Base-by-base conservation (phyloP, 53 echinoderm and acorn worm genomes). In the Holothuria leucospilota region DNA sequence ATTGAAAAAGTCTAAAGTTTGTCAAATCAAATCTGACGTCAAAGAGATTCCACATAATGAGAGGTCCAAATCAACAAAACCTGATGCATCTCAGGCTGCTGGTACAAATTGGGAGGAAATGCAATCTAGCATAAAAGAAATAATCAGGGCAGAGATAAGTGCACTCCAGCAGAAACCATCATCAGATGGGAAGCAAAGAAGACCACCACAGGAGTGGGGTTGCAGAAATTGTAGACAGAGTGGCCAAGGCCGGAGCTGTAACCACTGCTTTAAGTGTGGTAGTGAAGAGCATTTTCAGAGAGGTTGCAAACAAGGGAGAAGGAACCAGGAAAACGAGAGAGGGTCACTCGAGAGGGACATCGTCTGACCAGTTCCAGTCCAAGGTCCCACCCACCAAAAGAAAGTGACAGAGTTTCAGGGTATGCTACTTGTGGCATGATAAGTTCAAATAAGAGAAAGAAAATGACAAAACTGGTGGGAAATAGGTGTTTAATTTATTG, bases 241-340 rank as follows among this genome's bases (percentile, higher is more conserved):
- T 15, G 68, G 68, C n/a, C 34, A 28, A 51, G 87, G 81, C 38
- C 21, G 21, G 16, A 38, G 25, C 24, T 87, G 87, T 30, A 63
- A 20, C 58, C 87, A 87, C 63, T 87, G 80, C 51, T 87, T 87
- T 30, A 79, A 87, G 41, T 87, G 87, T 51, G 80, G 87, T n/a
- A 78, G 78, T 80, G 59, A 62, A 13, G 84, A 84, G 8, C 89
- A 89, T 63, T 89, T 74, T 59, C 77, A 75, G 40, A 73, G 89
- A 60, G 89, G 89, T 23, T 89, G 85, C 68, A 74, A 38, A 68
- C 85, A 71, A 85, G n/a, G n/a, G n/a, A n/a, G n/a, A n/a, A n/a
- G n/a, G n/a, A n/a, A n/a, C n/a, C n/a, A n/a, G n/a, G n/a, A 85
- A 89, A 89, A 89, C 89, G 77, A 51, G 64, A 60, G 75, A 40